Evolutionary conservation across 2,888 invertebrate species (phyloP).

Genomic region (Drosophila anceps): DNA sequence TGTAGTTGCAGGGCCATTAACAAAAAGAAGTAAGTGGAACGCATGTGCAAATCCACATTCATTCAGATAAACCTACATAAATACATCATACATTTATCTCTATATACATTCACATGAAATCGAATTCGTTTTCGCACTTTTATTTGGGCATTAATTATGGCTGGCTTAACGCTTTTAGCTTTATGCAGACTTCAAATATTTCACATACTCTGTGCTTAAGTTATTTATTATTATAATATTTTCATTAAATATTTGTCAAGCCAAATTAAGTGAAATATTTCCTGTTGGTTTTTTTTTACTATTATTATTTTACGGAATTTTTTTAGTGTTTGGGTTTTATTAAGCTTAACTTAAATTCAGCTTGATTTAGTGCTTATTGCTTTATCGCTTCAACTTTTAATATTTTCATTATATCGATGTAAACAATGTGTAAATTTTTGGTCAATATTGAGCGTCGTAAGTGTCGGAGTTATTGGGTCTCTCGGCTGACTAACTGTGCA

Average conservation of each 20-base stretch:
- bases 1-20: slow-evolving; percentile 38
- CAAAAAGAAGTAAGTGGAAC: slow-evolving; percentile 34
- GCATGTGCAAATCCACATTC: slow-evolving; percentile 24
- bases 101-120: slow-evolving; percentile 7
- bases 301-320: too few relatives aligned
- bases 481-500: slow-evolving; percentile 72
- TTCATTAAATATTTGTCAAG: too few relatives aligned
- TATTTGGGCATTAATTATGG: slow-evolving; percentile 56
- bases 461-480: slow-evolving; percentile 16
- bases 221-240: too few relatives aligned
- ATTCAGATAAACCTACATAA: background rate
- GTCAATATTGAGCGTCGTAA: slow-evolving; percentile 23
- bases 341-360: too few relatives aligned
- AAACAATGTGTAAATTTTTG: slow-evolving; percentile 22
- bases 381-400: too few relatives aligned
- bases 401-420: background rate
- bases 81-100: background rate
- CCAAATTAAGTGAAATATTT: too few relatives aligned
- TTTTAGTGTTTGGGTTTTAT: too few relatives aligned
- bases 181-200: background rate
- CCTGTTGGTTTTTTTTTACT: too few relatives aligned
- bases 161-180: background rate
- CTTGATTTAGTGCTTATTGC: too few relatives aligned
- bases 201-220: too few relatives aligned
- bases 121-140: slow-evolving; percentile 20